Conservation (phyloP, 1,140 invertebrate genomes). For the Latrodectus geometricus region DNA sequence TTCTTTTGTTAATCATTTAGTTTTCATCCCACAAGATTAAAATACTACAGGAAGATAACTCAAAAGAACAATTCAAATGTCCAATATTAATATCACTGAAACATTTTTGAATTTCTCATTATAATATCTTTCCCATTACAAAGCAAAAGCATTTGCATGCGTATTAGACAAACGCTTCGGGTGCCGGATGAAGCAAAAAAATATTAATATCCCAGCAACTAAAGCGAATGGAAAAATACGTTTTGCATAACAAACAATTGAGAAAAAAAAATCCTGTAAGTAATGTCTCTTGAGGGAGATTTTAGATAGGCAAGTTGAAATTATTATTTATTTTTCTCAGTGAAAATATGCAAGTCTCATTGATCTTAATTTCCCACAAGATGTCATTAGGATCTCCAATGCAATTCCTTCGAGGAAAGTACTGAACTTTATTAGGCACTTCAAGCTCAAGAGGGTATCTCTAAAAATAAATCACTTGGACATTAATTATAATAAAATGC, state of each 20-base stretch:
- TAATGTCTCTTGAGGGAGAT: neutral
- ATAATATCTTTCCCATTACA: constrained; percentile 36
- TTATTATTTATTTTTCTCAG: neutral
- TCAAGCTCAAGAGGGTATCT: neutral
- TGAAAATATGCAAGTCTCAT: neutral
- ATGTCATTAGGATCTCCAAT: neutral
- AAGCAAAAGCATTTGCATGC: neutral
- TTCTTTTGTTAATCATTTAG: too few relatives aligned
- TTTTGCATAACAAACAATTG: neutral
- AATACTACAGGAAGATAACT: neutral
- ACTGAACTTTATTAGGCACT: neutral
- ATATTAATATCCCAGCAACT: too few relatives aligned
- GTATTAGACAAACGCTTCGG: neutral
- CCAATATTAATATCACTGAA: constrained; percentile 20
- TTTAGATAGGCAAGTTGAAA: neutral
- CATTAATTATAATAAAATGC: too few relatives aligned
- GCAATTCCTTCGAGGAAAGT: neutral
- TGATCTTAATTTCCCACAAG: neutral
- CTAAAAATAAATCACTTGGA: too few relatives aligned
- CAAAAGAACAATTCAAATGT: neutral
- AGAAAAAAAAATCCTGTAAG: neutral
- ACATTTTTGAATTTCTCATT: constrained; percentile 1
- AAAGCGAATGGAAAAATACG: neutral
- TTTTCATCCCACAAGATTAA: neutral
- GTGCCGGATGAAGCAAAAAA: too few relatives aligned